Conservation (phyloP, 2,888 invertebrate species). For the Diarsia mendica region DNA sequence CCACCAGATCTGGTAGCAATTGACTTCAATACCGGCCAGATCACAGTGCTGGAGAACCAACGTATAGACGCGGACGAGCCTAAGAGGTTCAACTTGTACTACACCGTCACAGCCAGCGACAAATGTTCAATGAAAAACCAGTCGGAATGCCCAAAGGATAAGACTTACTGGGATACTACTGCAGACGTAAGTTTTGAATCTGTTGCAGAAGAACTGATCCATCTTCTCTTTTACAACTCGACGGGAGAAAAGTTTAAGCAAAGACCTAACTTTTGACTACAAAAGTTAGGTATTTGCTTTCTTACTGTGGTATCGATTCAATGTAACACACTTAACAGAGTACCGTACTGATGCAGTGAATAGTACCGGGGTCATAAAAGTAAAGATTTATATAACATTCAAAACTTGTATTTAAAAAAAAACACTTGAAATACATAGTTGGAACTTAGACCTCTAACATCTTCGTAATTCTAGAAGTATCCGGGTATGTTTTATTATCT, state of each 20-base stretch:
- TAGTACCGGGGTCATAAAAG: not conserved
- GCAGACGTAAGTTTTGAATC: slow-evolving; percentile 79
- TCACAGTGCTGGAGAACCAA: slow-evolving; percentile 83
- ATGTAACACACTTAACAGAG: not conserved
- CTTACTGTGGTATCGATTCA: not conserved
- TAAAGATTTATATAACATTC: not conserved
- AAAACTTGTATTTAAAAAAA: not conserved
- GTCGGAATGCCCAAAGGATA: slow-evolving; percentile 79
- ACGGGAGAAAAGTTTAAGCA: not conserved
- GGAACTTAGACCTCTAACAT: not conserved
- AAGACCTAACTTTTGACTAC: too few species aligned
- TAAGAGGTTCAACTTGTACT: slow-evolving; percentile 84
- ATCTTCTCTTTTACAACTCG: not conserved
- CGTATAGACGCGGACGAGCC: slow-evolving; percentile 90
- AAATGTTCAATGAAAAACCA: slow-evolving; percentile 75
- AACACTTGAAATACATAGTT: not conserved
- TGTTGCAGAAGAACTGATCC: not conserved
- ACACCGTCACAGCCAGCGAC: slow-evolving; percentile 90
- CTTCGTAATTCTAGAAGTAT: not conserved
- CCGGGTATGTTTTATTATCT: not conserved
- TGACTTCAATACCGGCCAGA: slow-evolving; percentile 86
- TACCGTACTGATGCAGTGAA: too few species aligned
- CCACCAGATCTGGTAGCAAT: slow-evolving; percentile 87
- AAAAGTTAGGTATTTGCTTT: not conserved
- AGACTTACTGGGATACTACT: slow-evolving; percentile 74